phyloP scores from a whole-genome alignment of 2,888 invertebrate genomes.

The Conus canariensis region DNA sequence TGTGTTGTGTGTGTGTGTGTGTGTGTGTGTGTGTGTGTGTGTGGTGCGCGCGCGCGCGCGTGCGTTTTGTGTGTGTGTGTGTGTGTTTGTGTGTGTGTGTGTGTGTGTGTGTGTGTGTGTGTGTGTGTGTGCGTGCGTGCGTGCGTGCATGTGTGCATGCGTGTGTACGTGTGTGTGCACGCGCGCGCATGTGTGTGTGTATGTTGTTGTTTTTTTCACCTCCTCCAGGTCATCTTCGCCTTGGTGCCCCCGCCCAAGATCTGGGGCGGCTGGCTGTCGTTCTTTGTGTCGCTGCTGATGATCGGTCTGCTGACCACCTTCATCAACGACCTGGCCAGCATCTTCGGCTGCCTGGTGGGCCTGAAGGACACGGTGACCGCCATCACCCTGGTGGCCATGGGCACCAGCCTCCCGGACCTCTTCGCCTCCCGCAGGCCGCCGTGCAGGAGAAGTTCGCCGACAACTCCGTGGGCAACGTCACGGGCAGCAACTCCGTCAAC shows the following conservation, averaged over 20 bases:
- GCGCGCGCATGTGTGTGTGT: no score
- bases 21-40: neutral
- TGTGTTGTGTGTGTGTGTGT: neutral
- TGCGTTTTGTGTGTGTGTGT: neutral
- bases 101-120: neutral
- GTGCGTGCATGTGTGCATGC: neutral
- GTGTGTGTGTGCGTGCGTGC: no score
- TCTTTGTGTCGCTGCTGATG: slow-evolving; percentile 80
- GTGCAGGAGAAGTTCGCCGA: slow-evolving; percentile 82
- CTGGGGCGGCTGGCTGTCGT: slow-evolving; percentile 83
- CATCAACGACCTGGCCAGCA: slow-evolving; percentile 82
- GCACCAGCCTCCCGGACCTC: slow-evolving; percentile 82
- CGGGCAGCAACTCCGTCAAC: slow-evolving; percentile 84
- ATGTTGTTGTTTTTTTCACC: neutral
- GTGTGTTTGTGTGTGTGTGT: neutral
- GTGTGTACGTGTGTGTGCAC: neutral
- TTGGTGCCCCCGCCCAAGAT: slow-evolving; percentile 81
- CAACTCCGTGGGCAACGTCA: slow-evolving; percentile 83
- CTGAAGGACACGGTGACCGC: slow-evolving; percentile 81
- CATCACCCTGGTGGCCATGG: slow-evolving; percentile 81
- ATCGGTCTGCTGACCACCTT: slow-evolving; percentile 83
- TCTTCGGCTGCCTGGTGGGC: slow-evolving; percentile 83
- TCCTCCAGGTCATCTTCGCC: slow-evolving; percentile 79
- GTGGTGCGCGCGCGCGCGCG: neutral
- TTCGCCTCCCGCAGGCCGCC: slow-evolving; percentile 83